Conservation (phyloP, 2,888 invertebrate genomes). For the Ecliptopera silaceata region DNA sequence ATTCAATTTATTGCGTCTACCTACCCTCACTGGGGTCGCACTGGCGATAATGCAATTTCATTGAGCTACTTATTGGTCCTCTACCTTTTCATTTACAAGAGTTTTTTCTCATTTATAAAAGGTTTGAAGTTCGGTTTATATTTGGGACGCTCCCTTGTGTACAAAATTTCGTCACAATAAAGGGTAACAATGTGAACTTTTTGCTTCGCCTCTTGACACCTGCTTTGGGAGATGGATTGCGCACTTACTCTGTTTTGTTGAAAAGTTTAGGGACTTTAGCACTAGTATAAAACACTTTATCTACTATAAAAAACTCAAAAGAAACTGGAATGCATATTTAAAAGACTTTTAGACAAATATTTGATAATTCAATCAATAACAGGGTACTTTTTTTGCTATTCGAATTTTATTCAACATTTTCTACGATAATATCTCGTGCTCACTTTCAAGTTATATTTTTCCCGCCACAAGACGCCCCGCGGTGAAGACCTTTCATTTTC, state of each 20-base stretch:
- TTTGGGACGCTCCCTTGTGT: constrained; percentile 44
- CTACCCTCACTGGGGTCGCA: constrained; percentile 54
- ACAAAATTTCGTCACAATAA: constrained; percentile 58
- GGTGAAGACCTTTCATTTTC: constrained; percentile 55
- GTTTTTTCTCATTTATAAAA: constrained; percentile 37
- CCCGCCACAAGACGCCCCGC: constrained; percentile 36
- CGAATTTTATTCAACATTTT: background rate
- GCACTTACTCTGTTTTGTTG: constrained; percentile 31
- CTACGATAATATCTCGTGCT: background rate
- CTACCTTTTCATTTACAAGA: constrained; percentile 67
- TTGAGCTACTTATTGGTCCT: constrained; percentile 76
- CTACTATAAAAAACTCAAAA: background rate
- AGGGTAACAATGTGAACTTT: constrained; percentile 63
- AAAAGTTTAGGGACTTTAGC: constrained; percentile 35
- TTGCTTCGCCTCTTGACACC: constrained; percentile 64
- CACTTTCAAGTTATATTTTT: constrained; percentile 40
- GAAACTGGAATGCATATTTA: background rate
- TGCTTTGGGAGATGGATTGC: constrained; percentile 63
- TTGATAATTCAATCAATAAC: too few relatives aligned
- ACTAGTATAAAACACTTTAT: constrained; percentile 5
- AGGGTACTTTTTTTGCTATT: too few relatives aligned
- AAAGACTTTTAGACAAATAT: background rate
- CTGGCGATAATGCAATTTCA: constrained; percentile 75
- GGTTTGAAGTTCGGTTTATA: constrained; percentile 34
- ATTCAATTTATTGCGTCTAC: constrained; percentile 74